Evolutionary conservation across 2,888 invertebrate genomes (phyloP), one percentile per base, ranked within the genome.

Genomic region (Tromatobia lineatoria): DNA sequence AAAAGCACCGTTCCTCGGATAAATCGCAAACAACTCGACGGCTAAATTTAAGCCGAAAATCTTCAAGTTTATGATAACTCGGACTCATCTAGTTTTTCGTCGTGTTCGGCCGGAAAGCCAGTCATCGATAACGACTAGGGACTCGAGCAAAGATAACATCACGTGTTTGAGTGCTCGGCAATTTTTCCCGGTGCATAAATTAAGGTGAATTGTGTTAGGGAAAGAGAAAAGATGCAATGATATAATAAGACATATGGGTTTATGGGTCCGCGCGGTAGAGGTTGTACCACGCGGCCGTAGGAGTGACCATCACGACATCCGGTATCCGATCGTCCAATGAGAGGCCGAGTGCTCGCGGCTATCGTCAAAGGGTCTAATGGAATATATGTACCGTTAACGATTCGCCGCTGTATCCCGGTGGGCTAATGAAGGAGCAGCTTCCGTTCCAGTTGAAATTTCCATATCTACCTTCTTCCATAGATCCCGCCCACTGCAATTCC

Each of bases 241-340:
- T 74, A 78, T 69, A 77, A 80, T 54, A 38, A 34, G 34, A 80
- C 77, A 42, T n/a, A 83, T 69, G 61, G 73, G 25, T 57, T 66
- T 80, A 75, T 64, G 34, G 73, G 61, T 61, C 11, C 73, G 73
- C 34, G 83, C 38, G 66, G 45, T 59, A 76, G 66, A 77, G 83
- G 80, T 59, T 38, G 83, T 73, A 64, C 76, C 29, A 25, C 64
- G 42, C 57, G 18, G 57, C 75, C 54, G 74, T 79, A 67, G 71
- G 64, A 80, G 59, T 78, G 73, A 77, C 73, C 71, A 77, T 61
- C 71, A n/a, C n/a, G n/a, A 83, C 80, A 83, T 83, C 83, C 83
- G 83, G 83, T 80, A 77, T 61, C 10, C 20, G 25, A 64, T 13
- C 77, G 77, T 61, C 83, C 83, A 83, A 83, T 83, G 73, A 18